Base-by-base conservation (phyloP, 1,140 invertebrate genomes). In the Drosophila sulfurigaster region DNA sequence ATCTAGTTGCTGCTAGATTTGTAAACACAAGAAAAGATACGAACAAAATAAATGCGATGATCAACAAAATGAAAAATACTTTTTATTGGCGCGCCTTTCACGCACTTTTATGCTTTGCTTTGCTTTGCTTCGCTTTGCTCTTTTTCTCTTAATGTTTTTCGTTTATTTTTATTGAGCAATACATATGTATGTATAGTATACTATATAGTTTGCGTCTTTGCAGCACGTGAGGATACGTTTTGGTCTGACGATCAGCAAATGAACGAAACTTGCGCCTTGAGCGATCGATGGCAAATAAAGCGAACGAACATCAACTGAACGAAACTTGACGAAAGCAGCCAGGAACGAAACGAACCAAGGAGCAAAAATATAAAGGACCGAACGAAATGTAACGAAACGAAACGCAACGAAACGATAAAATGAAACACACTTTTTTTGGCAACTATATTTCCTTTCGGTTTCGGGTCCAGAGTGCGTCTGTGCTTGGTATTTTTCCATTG, bases 151-250 rank as follows among this genome's bases (percentile, higher is more conserved):
- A 16, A 43, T 25, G n/a, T 30, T n/a, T 49, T 8, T 38, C 13
- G 41, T 28, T 46, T 65, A 11, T 32, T 28, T 56, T 51, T 59
- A 45, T 25, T 15, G 15, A 16, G 30, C 5, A 43, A 59, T 28
- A 45, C 8, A 48, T 48, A 60, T 48, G 2, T 46, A 5, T 25
- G 11, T 52, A 41, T 64, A 25, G 20, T 25, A 25, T 25, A 25
- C 6, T n/a, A 11, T 43, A 43, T 52, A 30, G 48, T 64, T 52
- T 7, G 32, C 2, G 8, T 1, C 5, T 45, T 15, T 41, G 63
- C 35, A 52, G 70, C 63, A 67, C 70, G 70, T 73, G 70, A 73
- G 70, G 46, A 58, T 65, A 46, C 51, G 46, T 32, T 8, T 32
- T 38, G 35, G 35, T 10, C 20, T 46, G 38, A n/a, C 25, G 28